Conservation (phyloP, 2,888 invertebrate genomes). For the Spicauda simplicius region DNA sequence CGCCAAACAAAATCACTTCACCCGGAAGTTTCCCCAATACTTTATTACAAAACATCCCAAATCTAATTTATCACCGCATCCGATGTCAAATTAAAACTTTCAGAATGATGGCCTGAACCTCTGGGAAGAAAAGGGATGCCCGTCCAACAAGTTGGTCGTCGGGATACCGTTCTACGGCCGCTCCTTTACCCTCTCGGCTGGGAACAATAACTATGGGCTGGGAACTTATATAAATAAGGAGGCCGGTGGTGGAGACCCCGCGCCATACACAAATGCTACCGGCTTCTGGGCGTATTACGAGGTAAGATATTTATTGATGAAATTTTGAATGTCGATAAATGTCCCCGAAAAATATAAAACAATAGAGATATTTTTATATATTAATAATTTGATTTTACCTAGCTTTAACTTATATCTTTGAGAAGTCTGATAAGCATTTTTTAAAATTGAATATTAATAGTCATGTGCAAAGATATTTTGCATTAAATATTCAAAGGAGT, state of each 20-base stretch:
- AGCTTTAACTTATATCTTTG: too few species aligned
- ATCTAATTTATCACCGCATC: constrained; percentile 18
- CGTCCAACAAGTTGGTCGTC: constrained; percentile 93
- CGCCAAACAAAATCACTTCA: constrained; percentile 1
- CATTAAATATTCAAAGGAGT: too few species aligned
- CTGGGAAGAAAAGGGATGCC: constrained; percentile 96
- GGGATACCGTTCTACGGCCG: constrained; percentile 96
- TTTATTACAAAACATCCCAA: constrained; percentile 5
- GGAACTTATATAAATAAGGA: constrained; percentile 96
- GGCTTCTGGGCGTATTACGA: constrained; percentile 95
- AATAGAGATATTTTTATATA: too few species aligned
- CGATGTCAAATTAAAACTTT: constrained; percentile 46
- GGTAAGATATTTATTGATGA: constrained; percentile 65
- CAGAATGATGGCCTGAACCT: constrained; percentile 94
- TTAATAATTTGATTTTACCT: too few species aligned
- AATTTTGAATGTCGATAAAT: too few species aligned
- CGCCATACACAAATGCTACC: constrained; percentile 93
- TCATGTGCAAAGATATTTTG: too few species aligned
- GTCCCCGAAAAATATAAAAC: too few species aligned
- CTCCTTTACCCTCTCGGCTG: constrained; percentile 91
- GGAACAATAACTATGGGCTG: constrained; percentile 92
- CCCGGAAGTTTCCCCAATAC: constrained; percentile 2
- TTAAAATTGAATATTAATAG: too few species aligned
- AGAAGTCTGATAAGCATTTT: too few species aligned
- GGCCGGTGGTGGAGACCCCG: constrained; percentile 94